Conservation (phyloP, 2,888 invertebrate species). For the Lasioglossum zephyrum region DNA sequence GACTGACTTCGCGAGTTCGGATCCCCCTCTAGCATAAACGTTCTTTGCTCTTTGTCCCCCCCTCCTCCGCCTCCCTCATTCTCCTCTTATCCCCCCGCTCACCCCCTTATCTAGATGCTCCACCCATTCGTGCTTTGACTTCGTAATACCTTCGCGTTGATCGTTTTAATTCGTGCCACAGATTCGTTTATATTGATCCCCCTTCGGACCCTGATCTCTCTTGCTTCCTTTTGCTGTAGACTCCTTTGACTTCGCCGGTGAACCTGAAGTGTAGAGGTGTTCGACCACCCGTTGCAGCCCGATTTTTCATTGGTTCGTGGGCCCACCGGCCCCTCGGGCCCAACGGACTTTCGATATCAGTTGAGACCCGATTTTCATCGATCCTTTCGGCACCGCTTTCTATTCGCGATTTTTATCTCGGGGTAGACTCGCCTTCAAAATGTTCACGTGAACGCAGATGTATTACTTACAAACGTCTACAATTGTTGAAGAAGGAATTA, state of each 20-base stretch:
- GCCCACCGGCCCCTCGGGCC: neutral
- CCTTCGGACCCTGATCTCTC: neutral
- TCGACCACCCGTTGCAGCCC: neutral
- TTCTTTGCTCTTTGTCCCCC: constrained; percentile 30
- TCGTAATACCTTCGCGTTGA: constrained; percentile 4
- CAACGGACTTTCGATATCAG: neutral
- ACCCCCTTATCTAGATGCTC: constrained; percentile 26
- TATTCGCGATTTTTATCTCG: neutral
- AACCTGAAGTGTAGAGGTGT: neutral
- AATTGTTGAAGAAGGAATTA: neutral
- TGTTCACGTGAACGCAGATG: neutral
- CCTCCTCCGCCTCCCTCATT: too few species aligned
- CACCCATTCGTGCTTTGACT: constrained; percentile 3
- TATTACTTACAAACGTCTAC: neutral
- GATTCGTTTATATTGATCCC: constrained; percentile 10
- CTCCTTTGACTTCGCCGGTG: neutral
- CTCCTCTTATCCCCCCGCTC: neutral
- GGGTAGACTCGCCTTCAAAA: neutral
- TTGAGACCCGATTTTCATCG: neutral
- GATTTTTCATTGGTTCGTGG: neutral
- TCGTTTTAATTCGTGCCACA: constrained; percentile 23
- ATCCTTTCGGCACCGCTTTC: neutral
- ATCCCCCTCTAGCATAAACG: neutral
- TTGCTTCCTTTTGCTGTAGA: neutral
- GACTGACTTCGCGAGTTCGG: constrained; percentile 13